These are phyloP conservation scores for Machaerirhynchus nigripectus DNA, from an alignment of 2,113 vertebrate species.

Conservation along the genomic window DNA sequence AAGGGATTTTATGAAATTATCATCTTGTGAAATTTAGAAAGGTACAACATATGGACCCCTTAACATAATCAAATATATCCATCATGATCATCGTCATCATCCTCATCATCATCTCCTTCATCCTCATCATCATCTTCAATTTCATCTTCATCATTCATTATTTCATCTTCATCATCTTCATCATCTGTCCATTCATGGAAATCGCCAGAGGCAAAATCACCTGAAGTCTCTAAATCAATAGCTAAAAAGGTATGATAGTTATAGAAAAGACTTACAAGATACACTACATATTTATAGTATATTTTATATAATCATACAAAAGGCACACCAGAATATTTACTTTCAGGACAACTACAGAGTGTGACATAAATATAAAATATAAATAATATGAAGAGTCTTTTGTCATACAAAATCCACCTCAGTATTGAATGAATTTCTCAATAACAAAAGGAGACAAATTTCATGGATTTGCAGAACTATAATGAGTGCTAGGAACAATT, in stretches of 20 bases:
- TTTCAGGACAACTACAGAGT: background rate
- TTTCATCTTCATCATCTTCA: slow-evolving; percentile 75
- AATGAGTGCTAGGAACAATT: background rate
- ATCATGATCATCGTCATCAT: slow-evolving; percentile 82
- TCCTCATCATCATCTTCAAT: slow-evolving; percentile 88
- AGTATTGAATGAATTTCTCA: background rate
- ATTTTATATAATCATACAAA: background rate
- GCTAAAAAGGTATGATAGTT: slow-evolving; percentile 62
- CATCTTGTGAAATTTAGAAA: slow-evolving; percentile 76
- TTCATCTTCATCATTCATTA: slow-evolving; percentile 84
- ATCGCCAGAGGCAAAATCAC: slow-evolving; percentile 92
- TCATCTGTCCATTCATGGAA: slow-evolving; percentile 82
- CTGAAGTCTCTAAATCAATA: slow-evolving; percentile 85
- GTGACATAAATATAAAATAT: background rate
- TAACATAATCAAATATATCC: slow-evolving; percentile 83
- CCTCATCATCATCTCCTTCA: slow-evolving; percentile 85
- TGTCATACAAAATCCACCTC: background rate
- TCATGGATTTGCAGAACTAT: background rate
- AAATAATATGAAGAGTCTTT: background rate
- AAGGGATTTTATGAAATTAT: slow-evolving; percentile 74
- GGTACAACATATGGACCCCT: slow-evolving; percentile 73
- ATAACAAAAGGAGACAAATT: background rate
- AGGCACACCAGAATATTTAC: background rate
- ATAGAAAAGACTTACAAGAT: background rate
- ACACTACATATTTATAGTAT: background rate